Conservation (phyloP, 2,113 vertebrate species). For the Nycticebus coucang region DNA sequence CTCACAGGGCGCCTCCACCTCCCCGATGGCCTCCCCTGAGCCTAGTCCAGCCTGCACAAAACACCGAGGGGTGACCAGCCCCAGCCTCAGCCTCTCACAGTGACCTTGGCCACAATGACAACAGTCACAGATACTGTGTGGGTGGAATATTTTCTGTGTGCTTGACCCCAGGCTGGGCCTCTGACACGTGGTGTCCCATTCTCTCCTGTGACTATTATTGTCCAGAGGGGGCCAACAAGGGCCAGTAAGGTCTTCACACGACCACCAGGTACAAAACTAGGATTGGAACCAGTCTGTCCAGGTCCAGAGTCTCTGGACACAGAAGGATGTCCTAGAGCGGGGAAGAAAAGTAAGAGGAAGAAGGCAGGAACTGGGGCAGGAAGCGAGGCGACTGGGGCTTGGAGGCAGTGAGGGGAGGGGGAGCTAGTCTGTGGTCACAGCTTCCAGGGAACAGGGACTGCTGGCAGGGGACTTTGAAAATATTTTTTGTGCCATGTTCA, state of each 20-base stretch:
- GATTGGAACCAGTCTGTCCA: background rate
- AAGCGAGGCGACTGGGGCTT: background rate
- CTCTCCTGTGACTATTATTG: background rate
- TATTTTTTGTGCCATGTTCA: background rate
- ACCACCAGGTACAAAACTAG: background rate
- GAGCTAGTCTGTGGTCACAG: accelerated
- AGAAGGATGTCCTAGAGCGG: background rate
- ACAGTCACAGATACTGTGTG: accelerated
- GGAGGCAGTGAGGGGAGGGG: accelerated
- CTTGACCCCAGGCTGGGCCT: background rate
- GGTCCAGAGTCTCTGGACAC: background rate
- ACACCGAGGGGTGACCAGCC: no score
- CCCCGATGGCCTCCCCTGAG: background rate
- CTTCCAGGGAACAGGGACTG: background rate
- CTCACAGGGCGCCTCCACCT: accelerated
- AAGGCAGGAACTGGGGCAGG: background rate
- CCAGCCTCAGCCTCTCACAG: background rate
- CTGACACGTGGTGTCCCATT: accelerated
- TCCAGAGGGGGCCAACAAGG: background rate
- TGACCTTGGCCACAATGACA: accelerated
- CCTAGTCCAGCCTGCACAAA: no score
- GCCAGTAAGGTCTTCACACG: background rate
- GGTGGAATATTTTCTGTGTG: accelerated
- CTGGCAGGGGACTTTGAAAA: background rate
- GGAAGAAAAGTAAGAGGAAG: background rate